Percentiles rank a stretch among this genome's conserved stretches.
These are phyloP conservation scores for Abrostola tripartita DNA, from an alignment of 2,888 invertebrate species.

Conservation along the genomic window DNA sequence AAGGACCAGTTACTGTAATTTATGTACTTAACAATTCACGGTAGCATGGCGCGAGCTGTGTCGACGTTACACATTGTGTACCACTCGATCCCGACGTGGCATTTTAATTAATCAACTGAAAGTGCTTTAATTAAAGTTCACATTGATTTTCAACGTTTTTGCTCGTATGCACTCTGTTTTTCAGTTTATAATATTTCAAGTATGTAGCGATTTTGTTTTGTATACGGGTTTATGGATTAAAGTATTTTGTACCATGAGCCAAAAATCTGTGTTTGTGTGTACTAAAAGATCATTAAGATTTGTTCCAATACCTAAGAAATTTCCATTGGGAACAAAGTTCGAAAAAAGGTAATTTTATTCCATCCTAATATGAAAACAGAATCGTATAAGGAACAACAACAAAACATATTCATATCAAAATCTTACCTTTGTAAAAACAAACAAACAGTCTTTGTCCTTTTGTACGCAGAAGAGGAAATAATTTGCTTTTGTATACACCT, in stretches of 20 bases:
- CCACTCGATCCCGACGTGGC: slow-evolving; percentile 19
- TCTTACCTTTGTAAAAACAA: not conserved
- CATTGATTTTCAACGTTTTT: slow-evolving; percentile 19
- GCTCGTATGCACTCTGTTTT: not conserved
- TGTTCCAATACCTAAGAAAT: no score
- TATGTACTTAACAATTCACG: not conserved
- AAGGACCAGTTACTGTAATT: slow-evolving; percentile 4
- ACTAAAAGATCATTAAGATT: no score
- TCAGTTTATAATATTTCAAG: not conserved
- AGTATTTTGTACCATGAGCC: no score
- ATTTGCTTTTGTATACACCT: slow-evolving; percentile 13
- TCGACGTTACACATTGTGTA: slow-evolving; percentile 11
- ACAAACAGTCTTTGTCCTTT: slow-evolving; percentile 13
- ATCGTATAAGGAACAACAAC: no score
- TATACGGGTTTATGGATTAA: no score
- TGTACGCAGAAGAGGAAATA: slow-evolving; percentile 8
- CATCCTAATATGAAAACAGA: no score
- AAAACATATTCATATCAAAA: not conserved
- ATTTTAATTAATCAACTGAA: slow-evolving; percentile 40
- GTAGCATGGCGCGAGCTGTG: not conserved
- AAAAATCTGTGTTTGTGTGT: no score
- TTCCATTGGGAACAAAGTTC: no score
- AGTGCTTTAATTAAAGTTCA: slow-evolving; percentile 26
- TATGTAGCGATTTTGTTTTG: not conserved
- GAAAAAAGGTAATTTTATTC: no score